Base-by-base conservation (phyloP, 2,888 invertebrate genomes). In the Steinernema scapterisci region DNA sequence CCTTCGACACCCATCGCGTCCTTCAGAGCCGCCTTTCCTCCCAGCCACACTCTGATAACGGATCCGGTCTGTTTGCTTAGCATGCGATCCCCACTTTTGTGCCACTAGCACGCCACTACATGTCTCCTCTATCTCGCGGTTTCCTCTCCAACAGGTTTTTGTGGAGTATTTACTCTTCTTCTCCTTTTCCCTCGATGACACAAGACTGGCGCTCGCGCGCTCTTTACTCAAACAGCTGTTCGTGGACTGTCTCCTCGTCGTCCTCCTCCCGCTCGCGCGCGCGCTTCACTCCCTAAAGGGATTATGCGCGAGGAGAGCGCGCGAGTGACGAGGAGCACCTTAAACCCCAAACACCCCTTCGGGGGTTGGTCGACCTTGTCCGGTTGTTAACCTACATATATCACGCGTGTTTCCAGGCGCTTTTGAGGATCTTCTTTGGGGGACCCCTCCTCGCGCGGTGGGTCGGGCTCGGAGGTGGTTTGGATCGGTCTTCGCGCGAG, bases 331-430 rank as follows among this genome's bases (percentile, higher is more conserved):
- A 48, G 9, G 38, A 38, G 38, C 38, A 38, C 38, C 38, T 38
- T 38, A 38, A 38, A 38, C 38, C 38, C 38, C 38, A 38, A 38
- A 3, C 3, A 38, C 38, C 52, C 52, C 52, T 21, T 48, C 19
- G 48, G 48, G 23, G 23, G 23, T 19, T 5, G 52, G 23, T 52
- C 63, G 63, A 63, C 63, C 63, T 63, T 63, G 54, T 54, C 54
- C 25, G 63, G 63, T 63, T 63, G 63, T 63, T 63, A 63, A 63
- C 63, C 63, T n/a, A 63, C 31, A 38, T 38, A 38, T 38, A 31
- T 63, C 63, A 25, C 54, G 48, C 25, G 63, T 16, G 38, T 63
- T 25, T 38, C 38, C 38, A 38, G 38, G 38, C 38, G 38, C 38
- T 38, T 38, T 9, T 3, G 9, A 9, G 38, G 9, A 6, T 9